A percentile compares a stretch with the other conserved stretches of the same genome.
Conservation (phyloP, 2,113 vertebrate genomes). For the Ammospiza caudacuta region DNA sequence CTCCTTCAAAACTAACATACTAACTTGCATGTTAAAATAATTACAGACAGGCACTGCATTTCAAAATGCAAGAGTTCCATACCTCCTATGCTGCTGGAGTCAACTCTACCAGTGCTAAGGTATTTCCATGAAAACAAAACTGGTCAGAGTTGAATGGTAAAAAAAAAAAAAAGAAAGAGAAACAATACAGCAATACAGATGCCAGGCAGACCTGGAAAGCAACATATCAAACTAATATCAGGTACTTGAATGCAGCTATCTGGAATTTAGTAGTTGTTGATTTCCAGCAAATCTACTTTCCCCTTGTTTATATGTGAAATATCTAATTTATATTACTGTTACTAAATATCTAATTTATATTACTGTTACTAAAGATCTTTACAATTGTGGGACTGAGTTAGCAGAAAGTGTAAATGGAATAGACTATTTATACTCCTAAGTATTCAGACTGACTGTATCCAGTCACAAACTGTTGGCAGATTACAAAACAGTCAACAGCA, state of each 20-base stretch:
- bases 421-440: background rate
- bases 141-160: background rate
- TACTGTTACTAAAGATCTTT: background rate
- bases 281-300: background rate
- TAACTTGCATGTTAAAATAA: background rate
- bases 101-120: background rate
- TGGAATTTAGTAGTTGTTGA: background rate
- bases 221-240: background rate
- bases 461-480: background rate
- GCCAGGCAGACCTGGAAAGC: background rate
- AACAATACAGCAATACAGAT: background rate
- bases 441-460: background rate
- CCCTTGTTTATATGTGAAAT: background rate
- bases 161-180: background rate
- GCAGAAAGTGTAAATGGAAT: background rate
- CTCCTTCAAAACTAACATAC: conserved; percentile 30
- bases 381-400: background rate
- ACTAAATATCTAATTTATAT: background rate
- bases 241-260: background rate
- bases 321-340: background rate
- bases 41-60: conserved; percentile 13
- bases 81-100: background rate
- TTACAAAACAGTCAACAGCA: background rate
- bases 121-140: background rate
- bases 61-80: background rate